These are phyloP conservation scores for Apodemia duryi DNA, from an alignment of 2,888 invertebrate genomes.

Conservation along the genomic window DNA sequence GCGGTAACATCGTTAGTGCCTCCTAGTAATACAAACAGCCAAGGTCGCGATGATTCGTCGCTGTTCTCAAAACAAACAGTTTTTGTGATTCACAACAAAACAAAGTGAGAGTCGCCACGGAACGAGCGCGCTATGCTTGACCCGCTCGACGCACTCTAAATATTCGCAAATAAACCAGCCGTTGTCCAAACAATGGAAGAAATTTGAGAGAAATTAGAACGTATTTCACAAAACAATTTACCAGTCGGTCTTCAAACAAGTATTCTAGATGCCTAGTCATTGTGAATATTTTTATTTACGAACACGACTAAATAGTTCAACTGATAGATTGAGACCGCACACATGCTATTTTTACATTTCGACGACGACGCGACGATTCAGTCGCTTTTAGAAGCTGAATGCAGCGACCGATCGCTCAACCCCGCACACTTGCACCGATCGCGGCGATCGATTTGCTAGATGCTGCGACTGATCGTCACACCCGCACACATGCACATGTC, in stretches of 20 bases:
- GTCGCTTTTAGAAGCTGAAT: no score
- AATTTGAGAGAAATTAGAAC: constrained; percentile 1
- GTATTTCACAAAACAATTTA: not conserved
- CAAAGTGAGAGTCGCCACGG: not conserved
- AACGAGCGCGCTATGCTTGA: not conserved
- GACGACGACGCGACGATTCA: no score
- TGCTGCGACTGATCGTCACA: no score
- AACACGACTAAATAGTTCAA: no score
- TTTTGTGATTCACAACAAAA: not conserved
- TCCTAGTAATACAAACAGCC: not conserved
- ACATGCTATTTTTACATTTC: no score
- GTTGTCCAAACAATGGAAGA: not conserved
- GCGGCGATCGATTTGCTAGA: no score
- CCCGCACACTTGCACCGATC: no score
- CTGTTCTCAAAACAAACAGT: not conserved
- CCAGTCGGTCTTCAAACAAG: not conserved
- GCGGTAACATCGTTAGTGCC: not conserved
- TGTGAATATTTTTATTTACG: not conserved
- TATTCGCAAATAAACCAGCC: not conserved
- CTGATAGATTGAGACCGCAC: no score
- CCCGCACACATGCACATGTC: no score
- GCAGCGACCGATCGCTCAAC: no score
- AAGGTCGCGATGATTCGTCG: not conserved
- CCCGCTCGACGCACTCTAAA: not conserved
- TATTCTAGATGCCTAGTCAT: not conserved